These are phyloP conservation scores for Falco concolor DNA, from an alignment of 2,797 vertebrate genomes.

Conservation along the genomic window DNA sequence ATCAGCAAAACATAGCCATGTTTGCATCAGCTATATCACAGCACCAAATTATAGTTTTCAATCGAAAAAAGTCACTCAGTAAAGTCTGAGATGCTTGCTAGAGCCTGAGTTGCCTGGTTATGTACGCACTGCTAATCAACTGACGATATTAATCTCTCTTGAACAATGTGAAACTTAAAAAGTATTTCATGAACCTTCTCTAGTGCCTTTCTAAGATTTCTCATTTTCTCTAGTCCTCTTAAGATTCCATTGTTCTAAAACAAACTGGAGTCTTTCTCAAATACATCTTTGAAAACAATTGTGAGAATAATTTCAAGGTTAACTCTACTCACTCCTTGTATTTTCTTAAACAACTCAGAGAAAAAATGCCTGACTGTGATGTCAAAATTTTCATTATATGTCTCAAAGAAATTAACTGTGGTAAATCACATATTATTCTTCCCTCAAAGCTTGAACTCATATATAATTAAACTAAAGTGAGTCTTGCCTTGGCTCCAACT, in stretches of 20 bases:
- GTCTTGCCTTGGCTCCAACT: not conserved
- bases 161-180: not conserved
- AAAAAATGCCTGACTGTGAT: not conserved
- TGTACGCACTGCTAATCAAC: not conserved
- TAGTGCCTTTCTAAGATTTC: not conserved
- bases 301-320: not conserved
- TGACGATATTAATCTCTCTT: not conserved
- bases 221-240: not conserved
- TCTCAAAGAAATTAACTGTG: not conserved
- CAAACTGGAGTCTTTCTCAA: not conserved
- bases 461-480: not conserved
- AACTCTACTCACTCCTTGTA: not conserved
- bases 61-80: not conserved
- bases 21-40: not conserved
- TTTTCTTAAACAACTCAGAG: not conserved
- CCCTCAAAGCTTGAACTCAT: not conserved
- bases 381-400: not conserved
- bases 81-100: not conserved
- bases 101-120: not conserved
- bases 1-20: conserved; percentile 58
- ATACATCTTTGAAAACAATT: not conserved
- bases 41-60: not conserved
- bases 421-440: not conserved
- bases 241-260: not conserved
- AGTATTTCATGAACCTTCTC: not conserved